Conservation (phyloP, 2,888 invertebrate species). For the Morpho achilles region DNA sequence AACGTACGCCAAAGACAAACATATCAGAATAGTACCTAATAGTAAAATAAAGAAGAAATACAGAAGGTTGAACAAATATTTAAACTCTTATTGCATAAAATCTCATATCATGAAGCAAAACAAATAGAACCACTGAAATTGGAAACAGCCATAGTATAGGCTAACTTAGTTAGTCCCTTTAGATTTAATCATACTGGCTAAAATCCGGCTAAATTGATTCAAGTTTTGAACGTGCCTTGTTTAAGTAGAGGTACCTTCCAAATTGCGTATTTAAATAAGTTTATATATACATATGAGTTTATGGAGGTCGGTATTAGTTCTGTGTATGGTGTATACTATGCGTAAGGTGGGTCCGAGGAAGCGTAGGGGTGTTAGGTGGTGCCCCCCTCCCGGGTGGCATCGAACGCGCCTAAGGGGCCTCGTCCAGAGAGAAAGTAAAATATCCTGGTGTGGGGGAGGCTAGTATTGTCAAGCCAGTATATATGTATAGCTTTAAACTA, state of each 20-base stretch:
- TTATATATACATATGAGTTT: constrained; percentile 63
- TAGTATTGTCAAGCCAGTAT: constrained; percentile 76
- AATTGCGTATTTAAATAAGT: constrained; percentile 75
- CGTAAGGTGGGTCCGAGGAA: constrained; percentile 57
- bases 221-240: constrained; percentile 43
- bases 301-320: constrained; percentile 75
- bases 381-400: constrained; percentile 44
- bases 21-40: no score
- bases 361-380: constrained; percentile 35
- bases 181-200: constrained; percentile 53
- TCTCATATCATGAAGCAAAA: background rate
- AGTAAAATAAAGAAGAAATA: no score
- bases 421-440: constrained; percentile 77
- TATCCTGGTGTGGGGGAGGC: constrained; percentile 77
- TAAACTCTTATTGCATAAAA: no score
- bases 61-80: no score
- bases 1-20: no score
- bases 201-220: constrained; percentile 63
- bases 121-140: constrained; percentile 11
- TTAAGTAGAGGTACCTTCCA: constrained; percentile 46
- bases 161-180: constrained; percentile 25
- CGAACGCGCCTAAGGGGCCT: constrained; percentile 68
- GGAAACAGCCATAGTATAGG: constrained; percentile 13
- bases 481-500: constrained; percentile 78
- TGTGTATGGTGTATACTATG: constrained; percentile 72